Conservation (phyloP, 2,888 invertebrate genomes). For the Alloscopus bannaensis region DNA sequence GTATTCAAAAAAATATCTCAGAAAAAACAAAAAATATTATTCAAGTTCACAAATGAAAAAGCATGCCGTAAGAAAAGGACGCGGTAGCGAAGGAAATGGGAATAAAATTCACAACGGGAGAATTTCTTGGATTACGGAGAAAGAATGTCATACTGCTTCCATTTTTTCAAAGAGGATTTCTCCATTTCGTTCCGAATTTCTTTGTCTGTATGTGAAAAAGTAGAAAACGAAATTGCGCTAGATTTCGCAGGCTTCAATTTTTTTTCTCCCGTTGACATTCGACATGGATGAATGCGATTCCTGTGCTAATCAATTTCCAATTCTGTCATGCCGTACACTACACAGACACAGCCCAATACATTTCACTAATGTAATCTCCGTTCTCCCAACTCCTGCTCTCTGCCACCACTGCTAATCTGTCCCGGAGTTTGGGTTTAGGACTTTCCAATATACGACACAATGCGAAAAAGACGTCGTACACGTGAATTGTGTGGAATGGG, state of each 20-base stretch:
- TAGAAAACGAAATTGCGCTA: too few species aligned
- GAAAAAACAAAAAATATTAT: constrained; percentile 31
- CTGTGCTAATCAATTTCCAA: constrained; percentile 21
- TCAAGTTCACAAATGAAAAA: constrained; percentile 53
- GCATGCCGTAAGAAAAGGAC: constrained; percentile 1
- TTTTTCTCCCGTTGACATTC: background rate
- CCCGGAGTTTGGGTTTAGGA: too few species aligned
- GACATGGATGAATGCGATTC: background rate
- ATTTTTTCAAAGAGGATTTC: background rate
- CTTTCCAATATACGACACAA: too few species aligned
- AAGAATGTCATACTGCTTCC: background rate
- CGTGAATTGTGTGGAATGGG: too few species aligned
- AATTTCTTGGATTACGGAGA: background rate
- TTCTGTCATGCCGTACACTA: constrained; percentile 5
- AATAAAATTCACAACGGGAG: background rate
- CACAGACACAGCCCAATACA: too few species aligned
- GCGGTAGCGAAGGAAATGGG: background rate
- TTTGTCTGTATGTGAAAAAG: too few species aligned
- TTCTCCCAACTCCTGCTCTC: constrained; percentile 22
- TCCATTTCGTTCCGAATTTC: background rate
- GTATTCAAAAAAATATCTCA: too few species aligned
- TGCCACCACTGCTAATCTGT: constrained; percentile 31
- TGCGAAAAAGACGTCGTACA: too few species aligned
- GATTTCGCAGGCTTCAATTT: too few species aligned
- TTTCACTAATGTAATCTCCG: constrained; percentile 11